Base-by-base conservation (phyloP, 2,797 vertebrate species). In the Poeciliopsis gracilis region DNA sequence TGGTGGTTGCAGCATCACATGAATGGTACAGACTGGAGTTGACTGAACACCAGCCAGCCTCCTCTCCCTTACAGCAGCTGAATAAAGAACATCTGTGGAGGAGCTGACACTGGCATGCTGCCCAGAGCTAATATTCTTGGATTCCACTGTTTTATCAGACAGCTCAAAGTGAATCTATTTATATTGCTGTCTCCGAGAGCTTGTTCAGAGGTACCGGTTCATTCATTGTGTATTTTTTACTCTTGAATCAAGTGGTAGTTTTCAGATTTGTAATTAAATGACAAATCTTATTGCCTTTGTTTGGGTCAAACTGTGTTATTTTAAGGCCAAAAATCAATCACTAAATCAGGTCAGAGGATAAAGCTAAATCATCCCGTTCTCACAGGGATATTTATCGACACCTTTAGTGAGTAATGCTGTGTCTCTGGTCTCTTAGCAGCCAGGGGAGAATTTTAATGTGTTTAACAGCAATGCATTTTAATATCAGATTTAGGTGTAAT, bases 401-500 rank as follows among this genome's bases (percentile, higher is more conserved):
- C n/a, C 73, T 84, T 85, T 76, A 49, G 78, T 47, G 30, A 79
- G 30, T 51, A 66, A 81, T 77, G 69, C 41, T 80, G 76, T 38
- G 82, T 79, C 61, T 53, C 23, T 2, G 1, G 61, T 47, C n/a
- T 75, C 51, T 81, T 73, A 72, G 72, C 28, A 30, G 77, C 76
- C 51, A 80, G 43, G 49, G 51, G 79, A 70, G 78, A 79, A 76
- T 82, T 84, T 18, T 77, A 73, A 77, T 86, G 80, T 77, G 76
- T 85, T 88, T 82, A 77, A 72, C 59, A 43, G 77, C 1, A 15
- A 43, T 80, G 63, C 76, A 87, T 90, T 91, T 88, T 86, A 81
- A 88, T 87, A 89, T 91, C 86, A 81, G 80, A 88, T 90, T 87
- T 84, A 90, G 77, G 71, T 85, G 59, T 92, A 87, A 92, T 91